Percentiles rank a stretch among this genome's conserved stretches.
These are phyloP conservation scores for Panzeria rudis DNA, from an alignment of 2,888 invertebrate species.

Conservation along the genomic window DNA sequence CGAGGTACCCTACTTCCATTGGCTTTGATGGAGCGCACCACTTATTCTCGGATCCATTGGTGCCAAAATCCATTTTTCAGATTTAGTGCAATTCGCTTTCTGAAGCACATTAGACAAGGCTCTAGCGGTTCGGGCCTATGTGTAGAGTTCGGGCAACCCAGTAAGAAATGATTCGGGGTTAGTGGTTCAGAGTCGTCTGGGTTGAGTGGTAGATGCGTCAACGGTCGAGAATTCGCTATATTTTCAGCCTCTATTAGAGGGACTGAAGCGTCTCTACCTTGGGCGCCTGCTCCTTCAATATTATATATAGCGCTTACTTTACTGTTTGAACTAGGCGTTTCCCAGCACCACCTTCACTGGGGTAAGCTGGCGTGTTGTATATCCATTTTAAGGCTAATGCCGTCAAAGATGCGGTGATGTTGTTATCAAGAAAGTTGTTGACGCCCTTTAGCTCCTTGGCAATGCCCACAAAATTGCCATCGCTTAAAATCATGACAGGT, in stretches of 20 bases:
- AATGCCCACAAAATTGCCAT: conserved; percentile 14
- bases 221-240: not conserved
- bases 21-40: too few species aligned
- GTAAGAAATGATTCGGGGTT: too few species aligned
- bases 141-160: too few species aligned
- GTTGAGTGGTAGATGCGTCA: not conserved
- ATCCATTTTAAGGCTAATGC: conserved; percentile 26
- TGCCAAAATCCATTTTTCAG: too few species aligned
- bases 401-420: too few species aligned
- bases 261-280: not conserved
- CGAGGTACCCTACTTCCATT: too few species aligned
- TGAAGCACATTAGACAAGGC: too few species aligned
- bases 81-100: too few species aligned
- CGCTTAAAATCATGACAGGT: conserved; percentile 25
- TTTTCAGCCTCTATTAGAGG: not conserved
- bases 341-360: conserved; percentile 22
- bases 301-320: not conserved
- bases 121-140: too few species aligned
- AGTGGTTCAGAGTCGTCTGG: too few species aligned
- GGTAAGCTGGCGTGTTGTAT: conserved; percentile 23
- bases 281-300: conserved; percentile 11
- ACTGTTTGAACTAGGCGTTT: conserved; percentile 22
- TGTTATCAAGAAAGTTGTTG: conserved; percentile 11
- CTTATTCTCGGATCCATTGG: too few species aligned
- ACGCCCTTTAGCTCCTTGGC: not conserved